Evolutionary conservation across 2,113 vertebrate genomes (phyloP), one percentile per base, ranked within the genome.

Genomic region (Cricetomys ansorgei): DNA sequence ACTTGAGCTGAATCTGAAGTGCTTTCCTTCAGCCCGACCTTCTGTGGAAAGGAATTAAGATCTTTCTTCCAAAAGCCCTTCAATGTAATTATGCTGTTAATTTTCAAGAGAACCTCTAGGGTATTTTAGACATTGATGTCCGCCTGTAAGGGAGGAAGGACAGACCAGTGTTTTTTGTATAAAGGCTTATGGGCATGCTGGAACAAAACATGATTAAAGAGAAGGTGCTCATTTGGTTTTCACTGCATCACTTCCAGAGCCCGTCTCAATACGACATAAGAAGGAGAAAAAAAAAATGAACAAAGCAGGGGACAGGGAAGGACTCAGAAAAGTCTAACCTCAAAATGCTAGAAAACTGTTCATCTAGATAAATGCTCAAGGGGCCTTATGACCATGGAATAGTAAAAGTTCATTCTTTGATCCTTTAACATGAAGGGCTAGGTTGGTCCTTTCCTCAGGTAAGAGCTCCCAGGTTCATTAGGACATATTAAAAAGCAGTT

Each of bases 401-500:
- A 86, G 45, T 81, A 73, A 94, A 40, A 81, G 45, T 69, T 94
- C 40, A n/a, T 87, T 97, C 31, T 75, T 62, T 76, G 50, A 83
- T 92, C 57, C 57, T 75, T 96, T 76, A 91, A 92, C 37, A 62
- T 0, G 8, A 89, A 87, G 67, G 88, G 70, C 37, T 67, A 88
- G 43, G 48, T 57, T 92, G 88, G 69, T 57, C 5, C 43, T 89
- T 76, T 69, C 73, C 50, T 34, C 80, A 96, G 73, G 53, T 40
- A 88, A 96, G 80, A 86, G 88, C 45, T 92, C 88, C 85, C 88
- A 81, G 88, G 80, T n/a, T 93, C 80, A 85, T 88, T 73, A 77
- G 70, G 65, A 88, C 53, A 88, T 89, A 96, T 89, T 59, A 62
- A 64, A 67, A 95, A 69, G n/a, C 53, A 55, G 25, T 23, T 92